Conservation (phyloP, 2,797 vertebrate species). For the Eurystomus glaucurus region DNA sequence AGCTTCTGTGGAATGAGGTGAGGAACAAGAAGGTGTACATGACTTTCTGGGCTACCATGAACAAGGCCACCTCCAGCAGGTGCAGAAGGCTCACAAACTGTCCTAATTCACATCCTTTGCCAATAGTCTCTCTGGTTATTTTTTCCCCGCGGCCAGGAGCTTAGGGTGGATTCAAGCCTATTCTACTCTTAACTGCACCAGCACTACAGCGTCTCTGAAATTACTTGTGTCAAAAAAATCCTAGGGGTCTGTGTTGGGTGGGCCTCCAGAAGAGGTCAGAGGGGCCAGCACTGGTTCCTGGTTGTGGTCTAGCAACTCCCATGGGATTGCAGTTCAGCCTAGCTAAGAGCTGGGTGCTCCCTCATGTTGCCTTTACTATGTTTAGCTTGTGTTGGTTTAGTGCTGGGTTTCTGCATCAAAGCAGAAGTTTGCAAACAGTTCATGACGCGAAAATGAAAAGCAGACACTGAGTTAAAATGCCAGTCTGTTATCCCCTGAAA, state of each 20-base stretch:
- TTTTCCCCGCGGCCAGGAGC: not conserved
- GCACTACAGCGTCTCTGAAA: accelerated
- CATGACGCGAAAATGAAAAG: not conserved
- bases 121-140: not conserved
- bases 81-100: not conserved
- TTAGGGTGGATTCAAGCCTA: not conserved
- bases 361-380: not conserved
- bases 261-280: not conserved
- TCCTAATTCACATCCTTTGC: not conserved
- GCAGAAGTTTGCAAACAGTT: not conserved
- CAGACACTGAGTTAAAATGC: not conserved
- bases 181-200: not conserved
- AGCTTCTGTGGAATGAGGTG: not conserved
- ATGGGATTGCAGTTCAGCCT: not conserved
- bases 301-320: not conserved
- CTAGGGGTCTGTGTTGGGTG: not conserved
- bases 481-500: not conserved
- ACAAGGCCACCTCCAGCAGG: not conserved
- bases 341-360: not conserved
- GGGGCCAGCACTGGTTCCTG: not conserved
- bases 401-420: not conserved
- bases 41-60: not conserved
- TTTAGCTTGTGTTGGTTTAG: not conserved
- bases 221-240: not conserved
- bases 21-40: not conserved